Base-by-base conservation (phyloP, 2,888 invertebrate genomes). In the Frankliniella intonsa region DNA sequence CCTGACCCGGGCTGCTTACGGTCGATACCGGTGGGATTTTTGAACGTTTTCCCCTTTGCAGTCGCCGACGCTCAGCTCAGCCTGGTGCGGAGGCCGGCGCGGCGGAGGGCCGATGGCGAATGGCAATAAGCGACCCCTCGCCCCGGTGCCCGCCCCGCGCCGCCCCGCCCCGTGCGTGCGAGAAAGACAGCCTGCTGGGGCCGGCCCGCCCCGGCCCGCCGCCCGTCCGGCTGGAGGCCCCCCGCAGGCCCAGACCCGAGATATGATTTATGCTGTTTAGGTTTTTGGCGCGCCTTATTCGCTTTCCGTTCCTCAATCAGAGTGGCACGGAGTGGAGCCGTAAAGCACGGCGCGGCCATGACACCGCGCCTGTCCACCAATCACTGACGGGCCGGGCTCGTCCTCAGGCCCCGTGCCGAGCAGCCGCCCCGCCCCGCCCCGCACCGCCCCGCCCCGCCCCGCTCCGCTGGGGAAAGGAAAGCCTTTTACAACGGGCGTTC, bases 201-300 rank as follows among this genome's bases (percentile, higher is more conserved):
- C 69, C 25, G 69, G 7, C n/a, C 11, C 10, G 25, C 11, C 69
- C 69, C 25, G 9, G 11, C 25, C 69, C n/a, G 19, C n/a, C 65
- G 3, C 69, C 22, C 69, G 22, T 22, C 22, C 25, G 22, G 10
- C 69, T 25, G 22, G 22, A 5, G 22, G 19, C 17, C 69, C 69
- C 22, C 22, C 69, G 69, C n/a, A 69, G n/a, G 25, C 22, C 69
- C 69, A 69, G n/a, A 55, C 17, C 69, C 5, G 22, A 25, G 69
- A 76, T 76, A 76, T 76, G 69, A 76, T 76, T 76, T 76, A 76
- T 76, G 69, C 69, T 76, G 69, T 76, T 76, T 76, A 76, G 69
- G 25, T 76, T 76, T 76, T 76, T 10, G 69, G 69, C 25, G 25
- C 69, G 69, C 69, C 69, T 76, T 76, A 25, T 76, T 76, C 69